Conservation (phyloP, 2,888 invertebrate genomes). For the Trichopoda pennipes region DNA sequence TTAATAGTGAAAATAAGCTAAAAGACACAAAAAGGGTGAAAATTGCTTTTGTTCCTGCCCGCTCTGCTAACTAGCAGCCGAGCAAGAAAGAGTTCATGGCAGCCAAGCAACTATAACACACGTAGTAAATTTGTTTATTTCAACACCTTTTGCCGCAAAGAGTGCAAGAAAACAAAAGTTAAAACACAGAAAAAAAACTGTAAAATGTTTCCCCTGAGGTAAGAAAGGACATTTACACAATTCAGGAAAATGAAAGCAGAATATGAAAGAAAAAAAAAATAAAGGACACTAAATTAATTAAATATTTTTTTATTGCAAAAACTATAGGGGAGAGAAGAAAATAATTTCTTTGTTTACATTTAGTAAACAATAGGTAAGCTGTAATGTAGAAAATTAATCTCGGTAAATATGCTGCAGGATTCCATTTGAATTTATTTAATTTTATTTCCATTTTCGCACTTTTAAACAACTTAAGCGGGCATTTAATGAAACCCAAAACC, state of each 20-base stretch:
- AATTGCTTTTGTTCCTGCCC: background rate
- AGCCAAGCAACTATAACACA: slow-evolving; percentile 40
- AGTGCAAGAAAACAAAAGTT: background rate
- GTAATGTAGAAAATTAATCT: background rate
- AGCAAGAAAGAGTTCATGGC: slow-evolving; percentile 62
- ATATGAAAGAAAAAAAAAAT: too few relatives aligned
- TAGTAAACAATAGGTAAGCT: background rate
- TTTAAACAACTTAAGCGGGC: too few relatives aligned
- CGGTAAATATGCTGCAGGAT: background rate
- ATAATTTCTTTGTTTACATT: background rate
- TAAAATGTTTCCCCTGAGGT: too few relatives aligned
- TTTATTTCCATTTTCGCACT: too few relatives aligned
- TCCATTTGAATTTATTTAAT: background rate
- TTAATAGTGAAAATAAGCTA: slow-evolving; percentile 51
- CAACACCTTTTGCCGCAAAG: slow-evolving; percentile 57
- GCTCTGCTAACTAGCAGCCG: background rate
- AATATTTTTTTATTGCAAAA: background rate
- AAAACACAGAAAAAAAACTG: background rate
- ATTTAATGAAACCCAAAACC: too few relatives aligned
- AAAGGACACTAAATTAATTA: too few relatives aligned
- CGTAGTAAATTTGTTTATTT: slow-evolving; percentile 58
- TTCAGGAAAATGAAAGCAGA: too few relatives aligned
- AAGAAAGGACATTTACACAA: too few relatives aligned
- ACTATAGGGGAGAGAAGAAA: background rate
- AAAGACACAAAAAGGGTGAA: slow-evolving; percentile 35